Evolutionary conservation across 2,113 vertebrate species (phyloP).

Genomic region (Gorsachius goisagi): DNA sequence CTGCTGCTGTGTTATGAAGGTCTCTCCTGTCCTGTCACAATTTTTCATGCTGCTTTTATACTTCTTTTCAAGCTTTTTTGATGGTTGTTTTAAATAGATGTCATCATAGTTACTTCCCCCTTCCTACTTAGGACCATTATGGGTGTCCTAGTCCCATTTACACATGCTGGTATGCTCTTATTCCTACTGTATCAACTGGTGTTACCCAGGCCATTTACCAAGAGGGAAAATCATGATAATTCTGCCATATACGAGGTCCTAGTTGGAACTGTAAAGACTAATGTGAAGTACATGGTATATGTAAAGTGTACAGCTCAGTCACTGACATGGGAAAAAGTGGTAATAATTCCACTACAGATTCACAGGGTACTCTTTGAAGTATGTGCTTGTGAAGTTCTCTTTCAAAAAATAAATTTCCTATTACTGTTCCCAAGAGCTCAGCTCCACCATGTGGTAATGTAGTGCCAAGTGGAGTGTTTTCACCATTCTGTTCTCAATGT

Average conservation of each 20-base stretch:
- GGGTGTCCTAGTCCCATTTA: background rate
- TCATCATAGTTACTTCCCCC: background rate
- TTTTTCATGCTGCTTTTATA: background rate
- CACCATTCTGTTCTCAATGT: background rate
- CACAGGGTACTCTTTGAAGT: background rate
- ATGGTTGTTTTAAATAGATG: background rate
- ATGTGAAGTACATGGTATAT: background rate
- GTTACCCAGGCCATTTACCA: background rate
- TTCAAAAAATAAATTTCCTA: background rate
- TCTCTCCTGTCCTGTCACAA: background rate
- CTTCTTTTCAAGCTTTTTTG: background rate
- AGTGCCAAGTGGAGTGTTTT: background rate
- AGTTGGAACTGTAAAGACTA: background rate
- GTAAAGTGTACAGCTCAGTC: background rate
- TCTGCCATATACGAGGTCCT: background rate
- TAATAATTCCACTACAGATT: background rate
- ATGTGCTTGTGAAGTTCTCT: background rate
- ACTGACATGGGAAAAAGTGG: background rate
- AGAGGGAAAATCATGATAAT: background rate
- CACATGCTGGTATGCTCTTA: background rate
- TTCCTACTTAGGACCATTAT: background rate
- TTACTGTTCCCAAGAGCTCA: background rate
- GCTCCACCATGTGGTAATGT: background rate
- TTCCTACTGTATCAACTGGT: background rate
- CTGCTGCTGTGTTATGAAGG: background rate